Evolutionary conservation across 2,113 vertebrate genomes (phyloP), one percentile per base, ranked within the genome.

Genomic region (Gallinago paraguaiae): DNA sequence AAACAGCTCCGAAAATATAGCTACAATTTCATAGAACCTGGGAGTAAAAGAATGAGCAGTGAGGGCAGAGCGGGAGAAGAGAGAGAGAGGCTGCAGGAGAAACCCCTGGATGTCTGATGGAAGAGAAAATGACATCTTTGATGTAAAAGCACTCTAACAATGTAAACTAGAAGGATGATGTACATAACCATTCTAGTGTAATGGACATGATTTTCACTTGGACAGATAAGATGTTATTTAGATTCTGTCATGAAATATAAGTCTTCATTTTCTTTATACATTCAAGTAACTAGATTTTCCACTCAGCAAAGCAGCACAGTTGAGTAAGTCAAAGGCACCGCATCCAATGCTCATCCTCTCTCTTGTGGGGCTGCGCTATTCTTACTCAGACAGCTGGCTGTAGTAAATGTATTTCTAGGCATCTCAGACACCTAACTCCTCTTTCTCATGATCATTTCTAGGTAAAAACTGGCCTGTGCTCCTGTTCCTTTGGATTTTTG

Each of bases 201-300:
- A 96, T 78, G 95, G 90, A 93, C 93, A 79, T 82, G 91, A 92
- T 88, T 96, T 96, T 90, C 82, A 90, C 91, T 95, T 94, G 93
- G 87, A 93, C 87, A 96, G 93, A 93, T 93, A 96, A 81, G 92
- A 96, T 92, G 93, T 96, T 96, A 95, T 95, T 96, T 95, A 95
- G 94, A 95, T 92, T 92, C 91, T 96, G 95, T 95, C 96, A 96
- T 82, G 89, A 95, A 90, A 95, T 96, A 60, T 97, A 96, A 95
- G 78, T 71, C 91, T 95, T 94, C 90, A 90, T 95, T 93, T 94
- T 88, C 85, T 72, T 93, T 86, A 65, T 94, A 84, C 67, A 24
- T 86, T 83, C 74, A 54, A 88, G 92, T 86, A 95, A 95, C 88
- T 84, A 92, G 93, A 95, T 96, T 95, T 95, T 97, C 95, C 94